These are phyloP conservation scores for Ia io DNA, from an alignment of 2,113 vertebrate species.

Conservation along the genomic window DNA sequence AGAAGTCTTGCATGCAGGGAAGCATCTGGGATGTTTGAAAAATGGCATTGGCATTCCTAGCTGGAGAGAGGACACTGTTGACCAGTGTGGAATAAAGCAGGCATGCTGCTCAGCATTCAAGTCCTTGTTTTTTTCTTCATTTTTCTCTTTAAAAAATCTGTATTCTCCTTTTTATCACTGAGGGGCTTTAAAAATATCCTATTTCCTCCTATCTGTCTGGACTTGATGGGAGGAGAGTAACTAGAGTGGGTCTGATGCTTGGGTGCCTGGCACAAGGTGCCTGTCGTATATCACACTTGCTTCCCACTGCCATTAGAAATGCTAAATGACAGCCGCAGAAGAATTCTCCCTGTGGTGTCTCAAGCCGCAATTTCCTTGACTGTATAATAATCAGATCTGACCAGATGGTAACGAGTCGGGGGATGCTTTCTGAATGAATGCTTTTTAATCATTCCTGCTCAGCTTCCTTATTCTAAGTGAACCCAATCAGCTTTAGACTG, in stretches of 20 bases:
- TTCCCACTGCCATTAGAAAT: conserved; percentile 77
- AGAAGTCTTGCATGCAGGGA: conserved; percentile 64
- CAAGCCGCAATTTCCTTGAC: conserved; percentile 79
- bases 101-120: conserved; percentile 34
- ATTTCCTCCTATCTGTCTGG: conserved; percentile 67
- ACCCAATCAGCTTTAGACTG: conserved; percentile 65
- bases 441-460: conserved; percentile 79
- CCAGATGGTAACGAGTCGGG: conserved; percentile 84
- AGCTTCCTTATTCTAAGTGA: conserved; percentile 71
- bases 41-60: not conserved
- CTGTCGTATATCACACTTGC: conserved; percentile 74
- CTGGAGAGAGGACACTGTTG: conserved; percentile 43
- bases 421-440: conserved; percentile 76
- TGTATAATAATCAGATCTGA: conserved; percentile 83
- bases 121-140: conserved; percentile 27
- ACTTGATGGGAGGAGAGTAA: conserved; percentile 50
- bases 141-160: not conserved
- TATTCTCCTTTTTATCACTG: conserved; percentile 56
- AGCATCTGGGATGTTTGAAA: conserved; percentile 77
- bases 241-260: conserved; percentile 45
- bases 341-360: conserved; percentile 79
- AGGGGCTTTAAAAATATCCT: conserved; percentile 60
- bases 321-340: conserved; percentile 78
- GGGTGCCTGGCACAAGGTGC: conserved; percentile 58
- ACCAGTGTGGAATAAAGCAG: conserved; percentile 38